Conservation (phyloP, 2,888 invertebrate species). For the Amitus sp. region DNA sequence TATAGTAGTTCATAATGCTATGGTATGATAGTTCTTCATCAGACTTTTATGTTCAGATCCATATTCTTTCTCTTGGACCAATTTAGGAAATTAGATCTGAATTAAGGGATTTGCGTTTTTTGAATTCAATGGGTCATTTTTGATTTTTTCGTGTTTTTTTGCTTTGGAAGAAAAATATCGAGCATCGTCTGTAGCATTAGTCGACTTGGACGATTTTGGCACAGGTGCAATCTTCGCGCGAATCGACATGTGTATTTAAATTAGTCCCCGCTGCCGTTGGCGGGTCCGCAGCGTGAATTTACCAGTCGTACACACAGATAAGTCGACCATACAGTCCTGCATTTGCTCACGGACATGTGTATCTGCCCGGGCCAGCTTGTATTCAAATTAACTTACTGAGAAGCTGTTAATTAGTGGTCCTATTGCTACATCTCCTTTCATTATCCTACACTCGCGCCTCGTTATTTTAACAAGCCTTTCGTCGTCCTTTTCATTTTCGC, state of each 20-base stretch:
- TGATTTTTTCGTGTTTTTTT: too few relatives aligned
- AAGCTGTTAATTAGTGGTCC: conserved; percentile 61
- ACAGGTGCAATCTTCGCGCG: conserved; percentile 63
- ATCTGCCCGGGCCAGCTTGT: conserved; percentile 41
- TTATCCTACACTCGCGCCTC: conserved; percentile 50
- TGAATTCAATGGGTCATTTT: too few relatives aligned
- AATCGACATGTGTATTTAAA: conserved; percentile 66
- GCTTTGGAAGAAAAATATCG: conserved; percentile 16
- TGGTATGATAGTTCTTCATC: too few relatives aligned
- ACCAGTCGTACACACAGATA: conserved; percentile 15
- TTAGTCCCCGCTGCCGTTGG: conserved; percentile 60
- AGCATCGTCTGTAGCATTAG: conserved; percentile 22
- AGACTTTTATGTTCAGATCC: too few relatives aligned
- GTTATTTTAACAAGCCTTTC: conserved; percentile 43
- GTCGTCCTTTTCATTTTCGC: conserved; percentile 5
- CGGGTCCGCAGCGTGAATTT: conserved; percentile 41
- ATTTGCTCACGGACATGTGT: conserved; percentile 15
- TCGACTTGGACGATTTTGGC: conserved; percentile 39
- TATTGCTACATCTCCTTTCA: conserved; percentile 51
- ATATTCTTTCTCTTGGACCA: too few relatives aligned
- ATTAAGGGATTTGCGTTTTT: too few relatives aligned
- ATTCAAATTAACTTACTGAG: conserved; percentile 60
- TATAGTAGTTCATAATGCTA: too few relatives aligned
- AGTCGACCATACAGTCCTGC: conserved; percentile 9
- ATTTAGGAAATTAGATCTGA: too few relatives aligned